phyloP scores from a whole-genome alignment of 2,797 vertebrate species.

The Sarcophilus harrisii region DNA sequence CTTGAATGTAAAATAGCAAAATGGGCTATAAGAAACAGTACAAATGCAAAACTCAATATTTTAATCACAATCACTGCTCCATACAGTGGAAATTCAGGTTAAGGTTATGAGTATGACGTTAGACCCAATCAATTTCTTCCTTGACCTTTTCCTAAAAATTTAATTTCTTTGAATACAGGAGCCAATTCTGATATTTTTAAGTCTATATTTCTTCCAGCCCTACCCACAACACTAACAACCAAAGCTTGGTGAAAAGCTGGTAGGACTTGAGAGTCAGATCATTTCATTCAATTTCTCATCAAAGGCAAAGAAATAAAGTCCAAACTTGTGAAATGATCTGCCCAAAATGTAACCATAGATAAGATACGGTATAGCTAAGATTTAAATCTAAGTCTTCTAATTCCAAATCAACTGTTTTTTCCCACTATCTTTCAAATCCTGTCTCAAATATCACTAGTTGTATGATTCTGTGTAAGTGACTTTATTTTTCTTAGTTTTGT shows the following conservation, averaged over 20 bases:
- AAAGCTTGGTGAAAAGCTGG: background rate
- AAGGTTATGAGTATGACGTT: background rate
- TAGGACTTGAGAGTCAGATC: background rate
- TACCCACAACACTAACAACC: background rate
- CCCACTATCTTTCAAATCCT: background rate
- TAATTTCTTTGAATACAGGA: background rate
- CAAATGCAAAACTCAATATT: constrained; percentile 20
- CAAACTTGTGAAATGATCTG: background rate
- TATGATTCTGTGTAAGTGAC: background rate
- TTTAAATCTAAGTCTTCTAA: background rate
- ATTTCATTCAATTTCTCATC: background rate
- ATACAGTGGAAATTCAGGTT: background rate
- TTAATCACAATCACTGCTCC: constrained; percentile 3
- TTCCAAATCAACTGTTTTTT: background rate
- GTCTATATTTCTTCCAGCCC: background rate
- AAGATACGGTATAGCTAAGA: background rate
- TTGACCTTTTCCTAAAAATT: constrained; percentile 28
- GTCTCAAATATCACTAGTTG: background rate
- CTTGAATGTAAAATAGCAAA: constrained; percentile 47
- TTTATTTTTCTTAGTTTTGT: background rate
- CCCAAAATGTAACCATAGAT: background rate
- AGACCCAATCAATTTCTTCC: background rate
- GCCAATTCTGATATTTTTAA: background rate
- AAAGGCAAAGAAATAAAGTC: background rate
- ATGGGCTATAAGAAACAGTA: constrained; percentile 13